Evolutionary conservation across 2,113 vertebrate species (phyloP).

Genomic region (Parus major): DNA sequence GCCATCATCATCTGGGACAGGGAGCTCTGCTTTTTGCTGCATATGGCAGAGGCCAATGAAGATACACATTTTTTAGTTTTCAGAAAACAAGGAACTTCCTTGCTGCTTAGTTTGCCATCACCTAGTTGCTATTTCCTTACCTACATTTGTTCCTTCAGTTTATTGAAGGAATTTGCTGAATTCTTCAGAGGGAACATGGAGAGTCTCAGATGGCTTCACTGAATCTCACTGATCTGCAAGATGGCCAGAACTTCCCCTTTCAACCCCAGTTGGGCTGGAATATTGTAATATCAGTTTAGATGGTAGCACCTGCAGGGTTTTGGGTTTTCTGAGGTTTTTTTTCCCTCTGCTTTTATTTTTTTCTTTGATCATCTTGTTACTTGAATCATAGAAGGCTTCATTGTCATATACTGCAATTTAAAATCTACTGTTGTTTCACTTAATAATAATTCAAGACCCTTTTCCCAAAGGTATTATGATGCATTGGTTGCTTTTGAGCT

Average conservation of each 20-base stretch:
- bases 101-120: not conserved
- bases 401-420: not conserved
- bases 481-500: not conserved
- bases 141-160: not conserved
- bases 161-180: not conserved
- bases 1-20: not conserved
- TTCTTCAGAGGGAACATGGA: not conserved
- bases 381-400: not conserved
- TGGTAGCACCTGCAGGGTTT: not conserved
- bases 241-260: not conserved
- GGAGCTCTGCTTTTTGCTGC: not conserved
- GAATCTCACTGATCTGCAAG: not conserved
- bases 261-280: not conserved
- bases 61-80: not conserved
- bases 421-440: not conserved
- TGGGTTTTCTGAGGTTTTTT: not conserved
- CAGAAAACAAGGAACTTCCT: not conserved
- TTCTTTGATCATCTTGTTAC: not conserved
- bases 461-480: not conserved
- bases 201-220: not conserved
- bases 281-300: not conserved
- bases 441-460: not conserved
- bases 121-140: not conserved
- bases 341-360: not conserved
- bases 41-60: not conserved